phyloP scores from a whole-genome alignment of 2,888 invertebrate species.

The Ophioninae sp. region DNA sequence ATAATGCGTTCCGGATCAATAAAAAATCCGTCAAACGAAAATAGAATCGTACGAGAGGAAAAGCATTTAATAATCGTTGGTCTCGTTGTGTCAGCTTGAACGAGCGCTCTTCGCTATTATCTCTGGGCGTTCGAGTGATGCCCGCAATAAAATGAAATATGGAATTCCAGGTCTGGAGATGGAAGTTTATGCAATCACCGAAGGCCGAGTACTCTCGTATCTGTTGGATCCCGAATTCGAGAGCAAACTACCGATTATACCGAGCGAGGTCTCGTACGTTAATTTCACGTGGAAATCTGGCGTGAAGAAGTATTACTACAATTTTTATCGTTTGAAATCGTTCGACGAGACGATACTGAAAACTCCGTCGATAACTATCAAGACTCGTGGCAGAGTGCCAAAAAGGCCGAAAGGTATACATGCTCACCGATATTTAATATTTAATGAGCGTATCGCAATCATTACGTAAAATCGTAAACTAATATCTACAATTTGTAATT shows the following conservation, averaged over 20 bases:
- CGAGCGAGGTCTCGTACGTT: conserved; percentile 94
- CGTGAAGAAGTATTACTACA: conserved; percentile 90
- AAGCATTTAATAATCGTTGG: not conserved
- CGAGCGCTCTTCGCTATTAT: not conserved
- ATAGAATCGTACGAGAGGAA: too few species aligned
- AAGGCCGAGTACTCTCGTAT: conserved; percentile 93
- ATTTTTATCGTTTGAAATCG: conserved; percentile 93
- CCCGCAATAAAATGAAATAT: not conserved
- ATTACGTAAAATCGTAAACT: too few species aligned
- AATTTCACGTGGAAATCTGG: conserved; percentile 96
- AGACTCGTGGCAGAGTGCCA: conserved; percentile 92
- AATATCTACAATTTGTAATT: too few species aligned
- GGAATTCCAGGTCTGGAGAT: conserved; percentile 87
- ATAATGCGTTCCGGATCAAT: too few species aligned
- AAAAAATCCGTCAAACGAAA: too few species aligned
- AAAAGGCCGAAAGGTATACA: conserved; percentile 90
- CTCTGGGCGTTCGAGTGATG: not conserved
- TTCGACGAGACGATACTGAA: conserved; percentile 92
- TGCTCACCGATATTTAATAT: not conserved
- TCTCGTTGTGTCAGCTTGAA: not conserved
- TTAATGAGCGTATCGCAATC: too few species aligned
- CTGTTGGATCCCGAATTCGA: conserved; percentile 95
- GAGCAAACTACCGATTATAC: conserved; percentile 93
- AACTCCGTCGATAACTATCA: conserved; percentile 93
- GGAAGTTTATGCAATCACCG: conserved; percentile 94